Conservation (phyloP, 92 coral and sea anemone genomes). For the Galaxea fascicularis region DNA sequence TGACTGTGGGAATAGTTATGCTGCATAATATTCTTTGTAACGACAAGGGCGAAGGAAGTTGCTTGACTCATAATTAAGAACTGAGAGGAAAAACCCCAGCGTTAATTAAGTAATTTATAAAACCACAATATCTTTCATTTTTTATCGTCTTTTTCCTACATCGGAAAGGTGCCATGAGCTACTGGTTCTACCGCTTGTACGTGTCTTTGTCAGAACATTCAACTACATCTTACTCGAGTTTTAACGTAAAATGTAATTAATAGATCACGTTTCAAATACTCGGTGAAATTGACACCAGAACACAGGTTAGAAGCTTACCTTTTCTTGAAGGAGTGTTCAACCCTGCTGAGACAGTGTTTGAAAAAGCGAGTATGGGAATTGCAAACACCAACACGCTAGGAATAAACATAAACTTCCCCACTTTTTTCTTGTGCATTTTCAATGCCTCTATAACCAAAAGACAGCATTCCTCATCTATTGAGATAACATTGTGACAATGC, state of each 20-base stretch:
- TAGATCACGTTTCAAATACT: neutral
- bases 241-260: too few relatives aligned
- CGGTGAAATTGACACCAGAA: neutral
- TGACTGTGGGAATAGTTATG: too few relatives aligned
- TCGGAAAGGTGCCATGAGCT: too few relatives aligned
- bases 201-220: too few relatives aligned
- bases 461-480: slow-evolving; percentile 47
- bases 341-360: slow-evolving; percentile 28
- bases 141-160: too few relatives aligned
- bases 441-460: slow-evolving; percentile 8
- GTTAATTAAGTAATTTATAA: too few relatives aligned
- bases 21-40: neutral
- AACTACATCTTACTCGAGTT: too few relatives aligned
- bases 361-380: neutral
- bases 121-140: too few relatives aligned
- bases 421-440: slow-evolving; percentile 51
- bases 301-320: slow-evolving; percentile 6
- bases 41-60: neutral
- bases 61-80: neutral
- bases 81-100: neutral
- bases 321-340: neutral
- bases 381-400: slow-evolving; percentile 18
- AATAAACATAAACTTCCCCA: slow-evolving; percentile 35
- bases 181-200: too few relatives aligned
- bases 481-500: slow-evolving; percentile 11